A percentile compares a stretch with the other conserved stretches of the same genome.
Evolutionary conservation across 2,888 invertebrate genomes (phyloP).

Genomic region (Cryptosula pallasiana): DNA sequence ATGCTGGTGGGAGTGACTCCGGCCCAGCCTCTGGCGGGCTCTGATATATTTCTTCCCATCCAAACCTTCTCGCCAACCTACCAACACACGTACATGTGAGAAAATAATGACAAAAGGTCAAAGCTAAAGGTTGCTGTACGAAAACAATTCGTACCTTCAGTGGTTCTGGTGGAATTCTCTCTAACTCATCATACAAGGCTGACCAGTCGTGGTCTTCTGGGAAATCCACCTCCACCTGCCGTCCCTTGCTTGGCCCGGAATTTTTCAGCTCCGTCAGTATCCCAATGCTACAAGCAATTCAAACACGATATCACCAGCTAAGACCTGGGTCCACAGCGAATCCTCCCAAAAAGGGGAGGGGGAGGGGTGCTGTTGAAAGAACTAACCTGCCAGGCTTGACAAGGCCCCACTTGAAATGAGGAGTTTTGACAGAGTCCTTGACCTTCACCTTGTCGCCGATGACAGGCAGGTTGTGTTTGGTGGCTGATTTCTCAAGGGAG

Average conservation of each 20-base stretch:
- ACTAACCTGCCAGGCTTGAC: neutral
- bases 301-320: too few relatives aligned
- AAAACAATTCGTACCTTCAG: conserved; percentile 17
- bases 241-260: neutral
- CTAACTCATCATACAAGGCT: neutral
- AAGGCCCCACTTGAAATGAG: conserved; percentile 20
- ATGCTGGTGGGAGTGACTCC: conserved; percentile 7
- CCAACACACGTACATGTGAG: too few relatives aligned
- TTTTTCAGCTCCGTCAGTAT: conserved; percentile 14
- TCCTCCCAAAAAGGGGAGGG: too few relatives aligned
- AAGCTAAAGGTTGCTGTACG: too few relatives aligned
- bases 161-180: neutral
- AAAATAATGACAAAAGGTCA: too few relatives aligned
- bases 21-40: conserved; percentile 16
- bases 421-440: neutral
- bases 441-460: neutral
- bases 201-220: conserved; percentile 20
- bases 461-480: conserved; percentile 3
- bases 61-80: conserved; percentile 14
- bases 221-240: conserved; percentile 20
- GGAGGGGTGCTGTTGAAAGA: too few relatives aligned
- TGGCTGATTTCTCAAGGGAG: conserved; percentile 1
- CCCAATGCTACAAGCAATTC: neutral
- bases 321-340: too few relatives aligned
- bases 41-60: neutral